Conservation (phyloP, 2,113 vertebrate species). For the Ceuthmochares aereus region DNA sequence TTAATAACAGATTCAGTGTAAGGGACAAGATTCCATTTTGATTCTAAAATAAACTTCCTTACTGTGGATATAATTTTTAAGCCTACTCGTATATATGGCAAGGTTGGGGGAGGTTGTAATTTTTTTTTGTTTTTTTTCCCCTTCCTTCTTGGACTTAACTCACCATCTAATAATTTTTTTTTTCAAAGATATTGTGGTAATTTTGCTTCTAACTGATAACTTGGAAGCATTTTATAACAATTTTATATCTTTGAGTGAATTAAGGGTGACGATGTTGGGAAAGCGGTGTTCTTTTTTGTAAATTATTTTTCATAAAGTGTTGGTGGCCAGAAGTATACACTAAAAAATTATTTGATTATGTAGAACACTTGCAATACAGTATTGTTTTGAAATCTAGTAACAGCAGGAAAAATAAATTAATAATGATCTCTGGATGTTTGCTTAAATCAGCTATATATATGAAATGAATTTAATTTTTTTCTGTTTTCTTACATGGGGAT, state of each 20-base stretch:
- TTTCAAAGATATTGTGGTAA: neutral
- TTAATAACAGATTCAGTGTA: neutral
- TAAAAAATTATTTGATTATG: neutral
- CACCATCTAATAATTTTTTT: neutral
- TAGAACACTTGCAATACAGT: neutral
- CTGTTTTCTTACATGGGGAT: neutral
- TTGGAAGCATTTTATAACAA: neutral
- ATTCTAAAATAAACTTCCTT: neutral
- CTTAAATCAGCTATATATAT: neutral
- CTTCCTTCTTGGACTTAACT: neutral
- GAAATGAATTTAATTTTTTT: neutral
- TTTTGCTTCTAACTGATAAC: neutral
- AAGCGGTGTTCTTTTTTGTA: neutral
- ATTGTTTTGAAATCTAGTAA: neutral
- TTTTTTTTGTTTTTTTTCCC: accelerated
- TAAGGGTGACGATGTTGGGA: neutral
- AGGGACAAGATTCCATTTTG: neutral
- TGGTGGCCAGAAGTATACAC: neutral
- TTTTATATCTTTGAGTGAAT: neutral
- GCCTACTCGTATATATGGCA: neutral
- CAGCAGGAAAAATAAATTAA: neutral
- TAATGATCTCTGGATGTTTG: neutral
- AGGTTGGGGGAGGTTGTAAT: too few relatives aligned
- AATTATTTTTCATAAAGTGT: neutral
- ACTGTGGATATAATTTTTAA: neutral